phyloP scores from a whole-genome alignment of 2,113 vertebrate species.

The Platichthys stellatus region DNA sequence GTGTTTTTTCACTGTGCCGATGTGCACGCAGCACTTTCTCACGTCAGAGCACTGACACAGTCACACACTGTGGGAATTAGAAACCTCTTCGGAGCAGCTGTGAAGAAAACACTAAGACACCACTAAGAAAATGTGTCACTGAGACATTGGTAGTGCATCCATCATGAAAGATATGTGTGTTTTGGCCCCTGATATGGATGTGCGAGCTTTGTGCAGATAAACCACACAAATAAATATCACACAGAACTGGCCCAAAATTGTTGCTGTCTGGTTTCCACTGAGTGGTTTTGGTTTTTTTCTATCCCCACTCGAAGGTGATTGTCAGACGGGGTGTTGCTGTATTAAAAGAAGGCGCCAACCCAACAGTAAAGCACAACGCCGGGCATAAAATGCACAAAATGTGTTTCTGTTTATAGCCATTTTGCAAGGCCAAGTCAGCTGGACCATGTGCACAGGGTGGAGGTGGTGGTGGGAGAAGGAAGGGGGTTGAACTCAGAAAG shows the following conservation, averaged over 20 bases:
- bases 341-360: conserved; percentile 61
- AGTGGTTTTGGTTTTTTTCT: conserved; percentile 27
- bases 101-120: conserved; percentile 43
- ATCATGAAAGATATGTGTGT: conserved; percentile 49
- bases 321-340: conserved; percentile 51
- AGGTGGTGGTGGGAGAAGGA: conserved; percentile 34
- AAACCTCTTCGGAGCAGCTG: background rate
- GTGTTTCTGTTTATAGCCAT: conserved; percentile 74
- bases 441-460: conserved; percentile 55
- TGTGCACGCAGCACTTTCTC: conserved; percentile 57
- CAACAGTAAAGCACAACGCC: conserved; percentile 59
- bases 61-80: conserved; percentile 64
- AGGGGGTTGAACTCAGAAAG: conserved; percentile 32
- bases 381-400: conserved; percentile 56
- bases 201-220: conserved; percentile 52
- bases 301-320: conserved; percentile 62
- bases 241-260: conserved; percentile 25
- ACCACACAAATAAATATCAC: conserved; percentile 54
- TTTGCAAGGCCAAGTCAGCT: conserved; percentile 70
- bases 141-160: conserved; percentile 38
- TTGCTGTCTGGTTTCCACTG: conserved; percentile 26
- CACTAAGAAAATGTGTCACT: conserved; percentile 56
- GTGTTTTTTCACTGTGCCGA: conserved; percentile 56
- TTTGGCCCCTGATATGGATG: conserved; percentile 39
- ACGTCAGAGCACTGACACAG: conserved; percentile 48